Evolutionary conservation across 2,797 vertebrate genomes (phyloP).

Genomic region (Smutsia temminckii): DNA sequence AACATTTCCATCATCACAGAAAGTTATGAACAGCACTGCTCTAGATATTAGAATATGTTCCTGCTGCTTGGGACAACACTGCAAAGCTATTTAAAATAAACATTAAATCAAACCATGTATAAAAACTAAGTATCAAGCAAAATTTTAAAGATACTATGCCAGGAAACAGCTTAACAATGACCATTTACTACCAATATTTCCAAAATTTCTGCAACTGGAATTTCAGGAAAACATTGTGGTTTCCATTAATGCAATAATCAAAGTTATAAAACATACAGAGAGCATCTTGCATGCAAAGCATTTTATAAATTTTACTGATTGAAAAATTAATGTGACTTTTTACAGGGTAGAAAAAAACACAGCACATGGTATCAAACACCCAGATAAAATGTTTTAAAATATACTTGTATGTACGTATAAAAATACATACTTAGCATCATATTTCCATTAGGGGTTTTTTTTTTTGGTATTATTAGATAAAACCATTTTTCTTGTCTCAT

Average conservation of each 20-base stretch:
- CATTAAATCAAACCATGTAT: background rate
- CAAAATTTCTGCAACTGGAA: background rate
- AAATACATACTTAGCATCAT: background rate
- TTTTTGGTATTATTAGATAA: constrained; percentile 15
- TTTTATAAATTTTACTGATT: constrained; percentile 18
- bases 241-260: background rate
- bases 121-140: constrained; percentile 28
- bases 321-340: constrained; percentile 47
- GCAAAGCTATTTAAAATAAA: constrained; percentile 22
- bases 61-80: background rate
- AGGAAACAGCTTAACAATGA: constrained; percentile 15
- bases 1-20: background rate
- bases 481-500: constrained; percentile 13
- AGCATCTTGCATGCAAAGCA: background rate
- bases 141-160: background rate
- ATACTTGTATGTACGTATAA: background rate
- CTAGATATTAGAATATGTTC: background rate
- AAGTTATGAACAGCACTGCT: background rate
- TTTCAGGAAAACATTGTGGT: constrained; percentile 35
- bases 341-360: background rate
- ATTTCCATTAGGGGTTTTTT: background rate
- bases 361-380: background rate
- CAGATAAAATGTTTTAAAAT: constrained; percentile 1
- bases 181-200: background rate
- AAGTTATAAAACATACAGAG: background rate